phyloP scores from a whole-genome alignment of 2,113 vertebrate species.

The Phalacrocorax pelagicus region DNA sequence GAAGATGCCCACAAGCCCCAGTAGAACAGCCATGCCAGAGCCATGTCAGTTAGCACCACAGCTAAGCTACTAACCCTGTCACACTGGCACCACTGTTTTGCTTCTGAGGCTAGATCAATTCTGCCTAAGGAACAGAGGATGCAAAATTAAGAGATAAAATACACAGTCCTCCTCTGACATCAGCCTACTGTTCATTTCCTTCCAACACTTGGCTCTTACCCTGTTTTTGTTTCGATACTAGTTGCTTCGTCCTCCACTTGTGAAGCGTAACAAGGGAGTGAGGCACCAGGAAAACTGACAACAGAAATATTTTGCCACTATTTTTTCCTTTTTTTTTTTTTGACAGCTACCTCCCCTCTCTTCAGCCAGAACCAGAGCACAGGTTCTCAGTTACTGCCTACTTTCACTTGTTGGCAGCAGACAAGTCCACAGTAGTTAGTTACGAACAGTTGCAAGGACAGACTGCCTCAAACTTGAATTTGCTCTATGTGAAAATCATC shows the following conservation, averaged over 20 bases:
- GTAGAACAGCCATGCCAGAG: not conserved
- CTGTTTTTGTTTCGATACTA: not conserved
- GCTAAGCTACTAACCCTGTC: not conserved
- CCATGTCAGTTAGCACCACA: not conserved
- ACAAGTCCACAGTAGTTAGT: not conserved
- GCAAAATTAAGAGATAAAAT: not conserved
- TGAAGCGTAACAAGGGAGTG: not conserved
- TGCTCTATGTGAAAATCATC: not conserved
- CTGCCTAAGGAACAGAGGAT: not conserved
- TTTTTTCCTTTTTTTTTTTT: not conserved
- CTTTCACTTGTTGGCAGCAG: not conserved
- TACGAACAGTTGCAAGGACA: not conserved
- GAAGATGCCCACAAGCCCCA: not conserved
- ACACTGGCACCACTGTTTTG: not conserved
- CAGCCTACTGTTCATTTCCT: not conserved
- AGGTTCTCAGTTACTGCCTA: not conserved
- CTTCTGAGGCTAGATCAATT: not conserved
- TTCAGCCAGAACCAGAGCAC: not conserved
- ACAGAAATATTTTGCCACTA: not conserved
- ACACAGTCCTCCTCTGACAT: not conserved
- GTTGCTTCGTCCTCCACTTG: not conserved
- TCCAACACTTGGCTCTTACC: not conserved
- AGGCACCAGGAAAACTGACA: not conserved
- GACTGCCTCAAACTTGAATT: not conserved
- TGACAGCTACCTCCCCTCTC: not conserved